Evolutionary conservation across 2,797 vertebrate genomes (phyloP), one percentile per base, ranked within the genome.

Genomic region (Borostomias antarcticus): DNA sequence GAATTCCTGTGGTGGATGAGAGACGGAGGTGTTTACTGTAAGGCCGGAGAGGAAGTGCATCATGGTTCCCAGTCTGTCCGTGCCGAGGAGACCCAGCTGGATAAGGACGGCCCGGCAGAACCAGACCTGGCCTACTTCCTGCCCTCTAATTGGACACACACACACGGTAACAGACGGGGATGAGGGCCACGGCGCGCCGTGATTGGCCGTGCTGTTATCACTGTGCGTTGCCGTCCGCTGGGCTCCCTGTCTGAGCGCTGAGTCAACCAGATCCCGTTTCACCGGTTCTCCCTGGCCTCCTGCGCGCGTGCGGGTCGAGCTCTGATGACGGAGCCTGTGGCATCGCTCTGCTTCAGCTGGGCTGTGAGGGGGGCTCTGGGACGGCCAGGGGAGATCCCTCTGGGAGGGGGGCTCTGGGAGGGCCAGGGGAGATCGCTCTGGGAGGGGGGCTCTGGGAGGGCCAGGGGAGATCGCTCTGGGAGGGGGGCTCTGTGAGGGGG

Each of bases 1-100:
- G 67, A 72, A 86, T 88, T 88, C 80, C 69, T 82, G 70, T 68
- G 71, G 74, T 79, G 77, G 74, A 37, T 13, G 37, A 29, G 13
- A 17, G 17, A 3, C 37, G 8, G 17, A 8, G 30, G 15, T 57
- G 32, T 45, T 29, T 60, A 47, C 26, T 4, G 37, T 9, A 23
- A 5, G 21, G 11, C 19, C 21, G 21, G 19, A 50, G 47, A 19
- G 47, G 19, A 19, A 50, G 5, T 50, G 8, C 19, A 45, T 23
- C 3, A 19, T 26, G n/a, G 35, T 17, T 37, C 62, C 21, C 40
- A 4, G 37, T 52, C 4, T 1, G 51, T 2, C 35, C 48, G 15
- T 19, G 48, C 51, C 23, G 57, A 21, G 35, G n/a, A 48, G n/a
- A 5, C 25, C 33, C 17, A 7, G 7, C 40, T 25, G 33, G n/a